Percentiles rank a stretch among this genome's conserved stretches.
Evolutionary conservation across 2,113 vertebrate genomes (phyloP).

Genomic region (Toxostoma redivivum): DNA sequence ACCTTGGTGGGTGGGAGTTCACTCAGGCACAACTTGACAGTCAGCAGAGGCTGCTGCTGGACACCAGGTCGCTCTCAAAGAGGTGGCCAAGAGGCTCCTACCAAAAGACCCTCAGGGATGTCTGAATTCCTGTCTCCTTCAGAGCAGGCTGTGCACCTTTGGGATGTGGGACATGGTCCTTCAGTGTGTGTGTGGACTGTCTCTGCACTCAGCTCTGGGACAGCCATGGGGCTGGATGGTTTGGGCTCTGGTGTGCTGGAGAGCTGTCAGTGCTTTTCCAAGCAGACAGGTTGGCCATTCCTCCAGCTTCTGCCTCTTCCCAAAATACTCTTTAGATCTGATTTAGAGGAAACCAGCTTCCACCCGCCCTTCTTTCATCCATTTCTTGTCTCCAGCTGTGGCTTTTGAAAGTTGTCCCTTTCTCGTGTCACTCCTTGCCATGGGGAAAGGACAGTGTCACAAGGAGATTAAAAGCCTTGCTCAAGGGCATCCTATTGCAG

Average conservation of each 20-base stretch:
- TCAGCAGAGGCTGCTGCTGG: neutral
- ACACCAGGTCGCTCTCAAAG: neutral
- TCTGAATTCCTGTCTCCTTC: neutral
- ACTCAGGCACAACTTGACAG: neutral
- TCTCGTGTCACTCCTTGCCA: neutral
- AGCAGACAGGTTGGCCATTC: neutral
- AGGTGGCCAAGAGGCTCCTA: neutral
- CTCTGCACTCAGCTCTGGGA: neutral
- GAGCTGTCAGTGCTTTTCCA: neutral
- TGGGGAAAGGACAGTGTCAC: accelerated
- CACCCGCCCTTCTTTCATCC: neutral
- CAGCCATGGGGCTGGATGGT: neutral
- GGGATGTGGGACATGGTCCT: neutral
- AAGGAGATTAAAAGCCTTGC: neutral
- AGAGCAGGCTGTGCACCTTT: neutral
- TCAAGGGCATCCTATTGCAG: neutral
- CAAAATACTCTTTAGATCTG: neutral
- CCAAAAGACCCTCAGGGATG: neutral
- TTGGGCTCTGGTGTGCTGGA: neutral
- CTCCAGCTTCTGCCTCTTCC: neutral
- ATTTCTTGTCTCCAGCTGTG: neutral
- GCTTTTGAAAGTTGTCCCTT: neutral
- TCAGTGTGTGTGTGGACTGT: neutral
- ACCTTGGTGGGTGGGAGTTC: neutral
- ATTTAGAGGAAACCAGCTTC: neutral